Conservation (phyloP, 2,888 invertebrate genomes). For the Tiphia femorata region DNA sequence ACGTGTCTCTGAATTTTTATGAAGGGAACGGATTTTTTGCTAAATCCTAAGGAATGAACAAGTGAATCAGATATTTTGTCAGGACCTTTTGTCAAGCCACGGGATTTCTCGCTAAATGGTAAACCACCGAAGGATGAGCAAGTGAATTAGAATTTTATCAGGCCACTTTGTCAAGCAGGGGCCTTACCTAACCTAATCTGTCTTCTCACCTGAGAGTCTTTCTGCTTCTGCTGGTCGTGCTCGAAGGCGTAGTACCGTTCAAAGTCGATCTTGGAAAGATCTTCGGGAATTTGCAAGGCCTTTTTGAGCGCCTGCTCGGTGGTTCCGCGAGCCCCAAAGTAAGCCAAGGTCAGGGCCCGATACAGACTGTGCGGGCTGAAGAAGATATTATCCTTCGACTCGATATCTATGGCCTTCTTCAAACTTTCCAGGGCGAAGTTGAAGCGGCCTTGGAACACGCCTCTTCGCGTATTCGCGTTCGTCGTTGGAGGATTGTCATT, state of each 20-base stretch:
- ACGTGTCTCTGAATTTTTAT: too few species aligned
- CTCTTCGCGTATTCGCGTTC: constrained; percentile 56
- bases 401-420: constrained; percentile 75
- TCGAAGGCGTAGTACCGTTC: constrained; percentile 82
- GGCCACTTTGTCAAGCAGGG: too few species aligned
- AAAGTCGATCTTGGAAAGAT: constrained; percentile 78
- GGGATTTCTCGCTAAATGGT: too few species aligned
- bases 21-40: too few species aligned
- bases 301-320: constrained; percentile 78
- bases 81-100: too few species aligned
- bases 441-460: constrained; percentile 74
- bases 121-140: too few species aligned
- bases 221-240: constrained; percentile 71
- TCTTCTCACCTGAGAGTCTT: constrained; percentile 31
- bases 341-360: constrained; percentile 82
- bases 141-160: too few species aligned
- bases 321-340: constrained; percentile 80
- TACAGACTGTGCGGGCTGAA: constrained; percentile 91
- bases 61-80: too few species aligned
- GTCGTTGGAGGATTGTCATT: constrained; percentile 64
- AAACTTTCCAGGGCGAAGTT: constrained; percentile 81
- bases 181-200: too few species aligned
- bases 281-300: constrained; percentile 74
- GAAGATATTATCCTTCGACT: constrained; percentile 83
- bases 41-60: too few species aligned